phyloP scores from a whole-genome alignment of 2,797 vertebrate species.

The Myoxocephalus aenaeus region DNA sequence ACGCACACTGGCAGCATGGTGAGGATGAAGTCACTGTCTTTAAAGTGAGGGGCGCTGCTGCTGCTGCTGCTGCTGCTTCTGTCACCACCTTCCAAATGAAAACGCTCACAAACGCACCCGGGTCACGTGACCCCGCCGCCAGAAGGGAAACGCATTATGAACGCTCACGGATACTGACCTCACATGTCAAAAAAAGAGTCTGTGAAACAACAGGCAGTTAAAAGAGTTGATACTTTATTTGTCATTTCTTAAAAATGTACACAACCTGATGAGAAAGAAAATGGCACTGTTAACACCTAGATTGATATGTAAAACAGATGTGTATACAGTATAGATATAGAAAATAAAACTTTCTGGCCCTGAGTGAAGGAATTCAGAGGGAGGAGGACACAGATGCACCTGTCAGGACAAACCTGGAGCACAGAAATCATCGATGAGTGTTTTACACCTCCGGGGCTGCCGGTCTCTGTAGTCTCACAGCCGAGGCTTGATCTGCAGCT shows the following conservation, averaged over 20 bases:
- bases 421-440: slow-evolving; percentile 2
- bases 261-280: slow-evolving; percentile 46
- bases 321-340: background rate
- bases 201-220: background rate
- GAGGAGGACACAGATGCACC: slow-evolving; percentile 10
- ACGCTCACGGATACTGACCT: slow-evolving; percentile 15
- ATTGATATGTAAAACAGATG: slow-evolving; percentile 23
- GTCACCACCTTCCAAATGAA: slow-evolving; percentile 60
- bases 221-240: slow-evolving; percentile 48
- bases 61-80: slow-evolving; percentile 47
- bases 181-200: slow-evolving; percentile 23
- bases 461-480: slow-evolving; percentile 38
- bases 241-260: slow-evolving; percentile 41
- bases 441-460: slow-evolving; percentile 1
- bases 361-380: slow-evolving; percentile 48
- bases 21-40: slow-evolving; percentile 54
- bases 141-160: slow-evolving; percentile 25
- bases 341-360: slow-evolving; percentile 44
- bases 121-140: slow-evolving; percentile 30
- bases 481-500: slow-evolving; percentile 80
- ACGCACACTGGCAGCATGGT: background rate
- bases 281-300: slow-evolving; percentile 33
- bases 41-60: slow-evolving; percentile 46
- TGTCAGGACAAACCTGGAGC: slow-evolving; percentile 51
- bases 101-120: slow-evolving; percentile 27